Base-by-base conservation (phyloP, 2,888 invertebrate genomes). In the Celastrina argiolus region DNA sequence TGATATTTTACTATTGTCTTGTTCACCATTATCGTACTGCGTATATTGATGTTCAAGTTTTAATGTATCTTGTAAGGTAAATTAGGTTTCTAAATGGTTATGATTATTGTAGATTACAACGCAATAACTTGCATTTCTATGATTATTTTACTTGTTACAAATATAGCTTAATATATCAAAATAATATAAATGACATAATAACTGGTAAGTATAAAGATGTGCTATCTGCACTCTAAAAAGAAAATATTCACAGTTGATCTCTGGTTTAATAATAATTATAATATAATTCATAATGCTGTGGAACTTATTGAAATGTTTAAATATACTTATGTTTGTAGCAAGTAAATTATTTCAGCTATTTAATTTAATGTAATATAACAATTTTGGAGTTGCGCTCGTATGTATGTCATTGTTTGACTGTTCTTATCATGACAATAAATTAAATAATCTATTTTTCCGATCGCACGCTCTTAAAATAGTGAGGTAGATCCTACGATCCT, bases 1-100 rank as follows among this genome's bases (percentile, higher is more conserved):
- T 89, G 90, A 90, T 89, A 90, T 88, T 86, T 82, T 79, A 81
- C 83, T 86, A 86, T 84, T 86, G 82, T 85, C 74, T 71, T 65
- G 66, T 72, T 73, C 67, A 70, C 70, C 73, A 66, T 59, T 75
- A 75, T 75, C 77, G 68, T 78, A 76, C 75, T 74, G 71, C 76
- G 71, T 77, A 73, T 79, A 75, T 73, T 71, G 73, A 75, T 69
- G 76, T 78, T 79, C 74, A 77, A 71, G 76, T 78, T 78, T 86
- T 81, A 80, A 82, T 74, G 83, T 82, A 75, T 71, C 70, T 73
- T 76, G 75, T 85, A 83, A 81, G 77, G 78, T 81, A 79, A 77
- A 75, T 78, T 77, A 78, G 75, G 67, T 63, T 69, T 71, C 66
- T 65, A 56, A 68, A 70, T 59, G 39, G 61, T 66, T 67, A 68